A percentile compares a stretch with the other conserved stretches of the same genome.
These are phyloP conservation scores for Aculops lycopersici DNA, from an alignment of 1,140 invertebrate genomes.

Conservation along the genomic window DNA sequence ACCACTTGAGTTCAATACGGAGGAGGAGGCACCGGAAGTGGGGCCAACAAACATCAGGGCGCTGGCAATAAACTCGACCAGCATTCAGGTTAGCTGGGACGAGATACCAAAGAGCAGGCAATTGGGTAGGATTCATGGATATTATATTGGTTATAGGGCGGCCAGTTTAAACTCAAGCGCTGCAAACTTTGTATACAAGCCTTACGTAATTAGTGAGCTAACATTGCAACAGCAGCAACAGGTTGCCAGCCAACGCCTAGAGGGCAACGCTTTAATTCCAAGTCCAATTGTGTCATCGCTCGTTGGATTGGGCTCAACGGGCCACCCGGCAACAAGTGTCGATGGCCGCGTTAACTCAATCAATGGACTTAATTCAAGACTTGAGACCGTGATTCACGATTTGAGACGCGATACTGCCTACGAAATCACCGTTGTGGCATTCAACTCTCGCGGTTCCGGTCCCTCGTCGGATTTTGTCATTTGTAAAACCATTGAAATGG, in stretches of 20 bases:
- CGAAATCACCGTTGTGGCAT: conserved; percentile 19
- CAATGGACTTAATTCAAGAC: too few species aligned
- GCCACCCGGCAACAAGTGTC: background rate
- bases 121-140: background rate
- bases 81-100: background rate
- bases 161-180: background rate
- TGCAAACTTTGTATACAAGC: background rate
- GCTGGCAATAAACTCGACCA: background rate
- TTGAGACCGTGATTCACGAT: conserved; percentile 20
- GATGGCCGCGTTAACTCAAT: too few species aligned
- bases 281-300: background rate
- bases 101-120: background rate
- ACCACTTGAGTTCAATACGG: background rate
- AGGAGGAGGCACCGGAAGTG: background rate
- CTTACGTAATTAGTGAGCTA: background rate
- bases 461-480: background rate
- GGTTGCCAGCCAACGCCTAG: background rate
- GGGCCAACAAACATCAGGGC: background rate
- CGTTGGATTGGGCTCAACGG: background rate
- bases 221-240: background rate
- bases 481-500: background rate
- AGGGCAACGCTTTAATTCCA: background rate
- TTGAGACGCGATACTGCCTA: conserved; percentile 33
- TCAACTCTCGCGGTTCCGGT: conserved; percentile 15
- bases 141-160: background rate